phyloP scores from a whole-genome alignment of 2,888 invertebrate species.

The Pantelozetes paolii region DNA sequence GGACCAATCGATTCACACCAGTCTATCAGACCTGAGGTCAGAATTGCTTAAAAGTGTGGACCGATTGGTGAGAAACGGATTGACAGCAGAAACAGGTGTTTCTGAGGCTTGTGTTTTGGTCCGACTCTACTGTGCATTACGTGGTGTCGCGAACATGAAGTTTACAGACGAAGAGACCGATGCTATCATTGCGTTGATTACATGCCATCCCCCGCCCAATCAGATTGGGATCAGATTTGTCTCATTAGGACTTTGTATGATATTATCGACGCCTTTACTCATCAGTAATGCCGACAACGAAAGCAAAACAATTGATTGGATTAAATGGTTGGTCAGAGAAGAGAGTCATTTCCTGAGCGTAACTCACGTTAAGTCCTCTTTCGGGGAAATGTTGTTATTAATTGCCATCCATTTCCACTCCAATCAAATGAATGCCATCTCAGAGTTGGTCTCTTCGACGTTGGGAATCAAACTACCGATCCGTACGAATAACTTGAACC shows the following conservation, averaged over 20 bases:
- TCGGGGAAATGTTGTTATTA: constrained; percentile 89
- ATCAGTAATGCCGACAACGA: constrained; percentile 73
- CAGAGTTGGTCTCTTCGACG: constrained; percentile 87
- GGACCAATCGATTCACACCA: constrained; percentile 34
- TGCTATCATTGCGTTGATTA: constrained; percentile 74
- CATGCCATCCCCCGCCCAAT: constrained; percentile 82
- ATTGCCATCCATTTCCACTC: constrained; percentile 97
- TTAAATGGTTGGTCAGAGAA: constrained; percentile 81
- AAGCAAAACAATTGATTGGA: constrained; percentile 80
- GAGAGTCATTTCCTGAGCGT: constrained; percentile 80
- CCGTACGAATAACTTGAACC: constrained; percentile 75
- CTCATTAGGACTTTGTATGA: constrained; percentile 85
- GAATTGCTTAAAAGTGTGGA: constrained; percentile 38
- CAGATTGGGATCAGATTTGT: constrained; percentile 88
- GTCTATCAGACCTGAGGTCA: constrained; percentile 30
- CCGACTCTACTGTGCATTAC: constrained; percentile 81
- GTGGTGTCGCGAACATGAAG: constrained; percentile 88
- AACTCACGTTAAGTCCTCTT: constrained; percentile 72
- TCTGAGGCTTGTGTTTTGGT: constrained; percentile 85
- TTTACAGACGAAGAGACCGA: constrained; percentile 88
- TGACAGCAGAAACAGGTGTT: constrained; percentile 58
- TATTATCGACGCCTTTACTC: constrained; percentile 86
- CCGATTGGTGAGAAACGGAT: constrained; percentile 18
- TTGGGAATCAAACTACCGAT: constrained; percentile 90
- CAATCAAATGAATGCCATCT: constrained; percentile 85